phyloP scores from a whole-genome alignment of 23 tunicate species.

The Oikopleura albicans region DNA sequence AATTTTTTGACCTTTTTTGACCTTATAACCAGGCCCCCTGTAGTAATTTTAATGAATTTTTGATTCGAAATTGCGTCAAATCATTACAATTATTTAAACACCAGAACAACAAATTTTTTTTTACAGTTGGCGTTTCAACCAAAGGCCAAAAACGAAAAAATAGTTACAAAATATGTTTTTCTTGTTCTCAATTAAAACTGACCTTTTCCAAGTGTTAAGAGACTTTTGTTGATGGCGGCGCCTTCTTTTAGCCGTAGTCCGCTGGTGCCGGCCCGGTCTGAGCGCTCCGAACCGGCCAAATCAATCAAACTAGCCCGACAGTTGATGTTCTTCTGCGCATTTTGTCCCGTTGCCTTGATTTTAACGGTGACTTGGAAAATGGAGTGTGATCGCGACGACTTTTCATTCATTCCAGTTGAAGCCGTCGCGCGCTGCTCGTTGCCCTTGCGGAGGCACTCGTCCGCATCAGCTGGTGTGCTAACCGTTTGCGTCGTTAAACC shows the following conservation, averaged over 20 bases:
- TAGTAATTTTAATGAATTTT: too few species aligned
- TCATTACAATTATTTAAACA: too few species aligned
- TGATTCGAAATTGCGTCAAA: too few species aligned
- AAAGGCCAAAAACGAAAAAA: too few species aligned
- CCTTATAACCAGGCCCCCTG: too few species aligned
- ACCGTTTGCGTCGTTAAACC: constrained; percentile 29
- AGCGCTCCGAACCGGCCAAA: constrained; percentile 71
- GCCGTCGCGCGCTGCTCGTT: constrained; percentile 25
- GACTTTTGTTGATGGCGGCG: constrained; percentile 45
- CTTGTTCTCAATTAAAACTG: too few species aligned
- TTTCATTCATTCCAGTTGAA: constrained; percentile 49
- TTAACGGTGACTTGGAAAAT: constrained; percentile 36
- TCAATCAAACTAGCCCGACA: constrained; percentile 28
- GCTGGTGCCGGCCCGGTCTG: constrained; percentile 27
- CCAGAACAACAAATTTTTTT: too few species aligned
- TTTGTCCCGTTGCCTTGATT: constrained; percentile 24
- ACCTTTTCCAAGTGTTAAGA: constrained; percentile 47
- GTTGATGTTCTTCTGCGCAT: neutral
- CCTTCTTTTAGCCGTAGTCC: constrained; percentile 47
- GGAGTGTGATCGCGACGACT: constrained; percentile 55
- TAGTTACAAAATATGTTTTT: too few species aligned
- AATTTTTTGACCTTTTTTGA: too few species aligned
- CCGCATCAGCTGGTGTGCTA: constrained; percentile 24
- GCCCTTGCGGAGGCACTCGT: constrained; percentile 32
- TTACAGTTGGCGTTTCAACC: too few species aligned